A percentile compares a stretch with the other conserved stretches of the same genome.
Evolutionary conservation across 2,888 invertebrate species (phyloP).

Genomic region (Nephrocerus scutellatus): DNA sequence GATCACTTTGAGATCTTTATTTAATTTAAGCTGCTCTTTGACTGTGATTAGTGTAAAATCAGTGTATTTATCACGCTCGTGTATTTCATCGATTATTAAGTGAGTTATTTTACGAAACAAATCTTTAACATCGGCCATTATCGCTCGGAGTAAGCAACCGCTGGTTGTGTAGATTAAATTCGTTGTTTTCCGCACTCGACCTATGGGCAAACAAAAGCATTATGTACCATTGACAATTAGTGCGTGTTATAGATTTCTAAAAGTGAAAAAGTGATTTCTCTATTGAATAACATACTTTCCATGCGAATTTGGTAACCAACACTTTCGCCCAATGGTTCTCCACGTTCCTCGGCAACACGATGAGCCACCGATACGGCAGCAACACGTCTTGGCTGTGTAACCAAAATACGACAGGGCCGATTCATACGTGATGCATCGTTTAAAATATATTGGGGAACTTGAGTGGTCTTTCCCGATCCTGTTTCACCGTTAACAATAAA

Average conservation of each 20-base stretch:
- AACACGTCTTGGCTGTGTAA: slow-evolving; percentile 87
- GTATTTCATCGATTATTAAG: slow-evolving; percentile 88
- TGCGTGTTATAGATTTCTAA: neutral
- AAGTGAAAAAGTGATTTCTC: neutral
- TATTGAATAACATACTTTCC: slow-evolving; percentile 53
- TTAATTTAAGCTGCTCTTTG: slow-evolving; percentile 63
- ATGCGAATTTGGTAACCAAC: slow-evolving; percentile 88
- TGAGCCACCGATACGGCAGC: slow-evolving; percentile 87
- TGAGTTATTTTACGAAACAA: slow-evolving; percentile 56
- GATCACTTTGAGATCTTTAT: slow-evolving; percentile 69
- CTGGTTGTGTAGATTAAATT: slow-evolving; percentile 42
- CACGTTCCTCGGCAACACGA: slow-evolving; percentile 68
- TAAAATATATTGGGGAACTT: slow-evolving; percentile 87
- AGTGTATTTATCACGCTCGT: slow-evolving; percentile 87
- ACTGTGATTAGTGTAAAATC: slow-evolving; percentile 87
- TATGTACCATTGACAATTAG: neutral
- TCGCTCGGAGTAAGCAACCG: slow-evolving; percentile 59
- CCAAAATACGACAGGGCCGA: slow-evolving; percentile 73
- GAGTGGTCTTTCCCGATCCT: slow-evolving; percentile 92
- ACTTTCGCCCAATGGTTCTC: slow-evolving; percentile 59
- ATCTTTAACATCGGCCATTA: slow-evolving; percentile 64
- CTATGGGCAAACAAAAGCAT: slow-evolving; percentile 23
- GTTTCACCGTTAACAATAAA: slow-evolving; percentile 75
- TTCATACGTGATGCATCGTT: slow-evolving; percentile 59
- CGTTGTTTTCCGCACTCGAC: slow-evolving; percentile 32